Base-by-base conservation (phyloP, 2,113 vertebrate genomes). In the Xenus cinereus region DNA sequence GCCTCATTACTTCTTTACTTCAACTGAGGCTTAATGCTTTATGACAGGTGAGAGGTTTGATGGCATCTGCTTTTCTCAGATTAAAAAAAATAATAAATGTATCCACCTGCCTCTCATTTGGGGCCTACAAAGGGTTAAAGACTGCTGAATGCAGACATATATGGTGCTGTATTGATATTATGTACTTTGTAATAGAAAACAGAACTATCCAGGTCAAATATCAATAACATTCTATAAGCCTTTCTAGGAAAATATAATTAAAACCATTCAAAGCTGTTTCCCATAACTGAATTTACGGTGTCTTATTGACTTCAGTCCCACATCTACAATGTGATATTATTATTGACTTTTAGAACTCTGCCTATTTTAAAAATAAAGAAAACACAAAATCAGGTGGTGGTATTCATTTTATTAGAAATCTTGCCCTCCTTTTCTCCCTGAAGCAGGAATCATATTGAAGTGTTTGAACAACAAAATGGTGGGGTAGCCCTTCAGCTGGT, bases 201-300 rank as follows among this genome's bases (percentile, higher is more conserved):
- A 97, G 94, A 89, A 50, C 84, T 96, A 59, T 96, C 87, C 96
- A 97, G 96, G 97, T 97, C 94, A 98, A 97, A 95, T 98, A 97
- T 96, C 96, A 96, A 87, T 97, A 96, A 94, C 94, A 94, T 96
- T 96, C 95, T 97, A 96, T 97, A 97, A 97, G 97, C 91, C 93
- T 98, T 98, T 98, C 97, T 98, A 98, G 97, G 97, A 98, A 98
- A 98, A 97, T 95, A 97, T 97, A 98, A 98, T 98, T 71, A 93
- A 98, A 98, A 98, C 93, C 96, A 98, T 98, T 97, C 91, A 96
- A 95, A 96, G 79, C 87, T 94, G 41, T 96, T 95, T 97, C 90
- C 89, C 93, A 89, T 84, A 94, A 82, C 86, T 80, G 90, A 93
- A 94, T 91, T 84, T 97, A 89, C 84, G 89, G 57, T 89, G 66